Conservation (phyloP, 2,113 vertebrate species). For the Otis tarda region DNA sequence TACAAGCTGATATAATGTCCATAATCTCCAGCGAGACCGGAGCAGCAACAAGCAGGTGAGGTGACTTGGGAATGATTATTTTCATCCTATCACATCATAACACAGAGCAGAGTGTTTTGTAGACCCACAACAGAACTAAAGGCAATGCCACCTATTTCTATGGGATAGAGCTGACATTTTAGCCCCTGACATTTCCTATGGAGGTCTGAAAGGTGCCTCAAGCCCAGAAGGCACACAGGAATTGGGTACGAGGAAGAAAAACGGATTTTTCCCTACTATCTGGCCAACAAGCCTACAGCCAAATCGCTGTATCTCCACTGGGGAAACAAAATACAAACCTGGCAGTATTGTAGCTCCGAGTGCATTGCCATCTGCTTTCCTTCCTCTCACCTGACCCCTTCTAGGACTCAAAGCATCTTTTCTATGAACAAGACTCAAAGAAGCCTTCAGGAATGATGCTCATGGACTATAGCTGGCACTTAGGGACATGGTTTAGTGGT, state of each 20-base stretch:
- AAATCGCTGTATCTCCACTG: background rate
- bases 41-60: background rate
- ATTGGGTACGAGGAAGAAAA: background rate
- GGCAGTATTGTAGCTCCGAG: background rate
- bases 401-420: background rate
- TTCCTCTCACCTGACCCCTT: background rate
- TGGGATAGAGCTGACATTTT: background rate
- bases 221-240: background rate
- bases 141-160: background rate
- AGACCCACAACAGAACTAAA: background rate
- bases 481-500: too few species aligned
- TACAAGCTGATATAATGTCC: fast-evolving
- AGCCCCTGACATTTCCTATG: background rate
- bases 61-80: background rate
- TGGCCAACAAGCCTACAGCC: background rate
- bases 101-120: background rate
- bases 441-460: background rate
- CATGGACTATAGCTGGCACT: background rate
- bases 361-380: background rate
- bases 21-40: background rate
- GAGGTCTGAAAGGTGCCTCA: background rate
- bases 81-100: background rate
- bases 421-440: background rate
- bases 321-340: background rate
- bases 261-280: background rate